Evolutionary conservation across 2,888 invertebrate genomes (phyloP).

Genomic region (Noctua comes): DNA sequence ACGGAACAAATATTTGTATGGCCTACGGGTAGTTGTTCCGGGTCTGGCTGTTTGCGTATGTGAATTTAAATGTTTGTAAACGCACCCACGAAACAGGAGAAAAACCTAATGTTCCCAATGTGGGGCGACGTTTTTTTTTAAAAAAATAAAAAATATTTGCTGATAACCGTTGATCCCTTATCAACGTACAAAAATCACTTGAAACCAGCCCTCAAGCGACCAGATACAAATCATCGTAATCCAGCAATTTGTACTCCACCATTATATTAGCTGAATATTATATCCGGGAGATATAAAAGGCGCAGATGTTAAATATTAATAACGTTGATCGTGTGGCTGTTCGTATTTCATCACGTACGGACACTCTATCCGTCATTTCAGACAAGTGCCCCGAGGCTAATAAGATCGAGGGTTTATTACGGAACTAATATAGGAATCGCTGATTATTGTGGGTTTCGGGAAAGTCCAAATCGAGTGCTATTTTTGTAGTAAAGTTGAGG

Average conservation of each 20-base stretch:
- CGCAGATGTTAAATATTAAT: conserved; percentile 80
- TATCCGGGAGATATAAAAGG: conserved; percentile 65
- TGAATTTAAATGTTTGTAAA: too few relatives aligned
- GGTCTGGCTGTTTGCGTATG: too few relatives aligned
- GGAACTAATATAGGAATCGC: conserved; percentile 32
- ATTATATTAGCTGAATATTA: conserved; percentile 49
- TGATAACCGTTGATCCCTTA: background rate
- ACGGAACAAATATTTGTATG: too few relatives aligned
- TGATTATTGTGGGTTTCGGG: conserved; percentile 24
- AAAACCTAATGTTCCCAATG: too few relatives aligned
- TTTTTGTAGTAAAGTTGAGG: background rate
- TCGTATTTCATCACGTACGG: conserved; percentile 71
- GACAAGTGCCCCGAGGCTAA: conserved; percentile 58
- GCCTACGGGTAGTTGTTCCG: too few relatives aligned
- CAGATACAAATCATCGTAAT: conserved; percentile 52
- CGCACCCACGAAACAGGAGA: too few relatives aligned
- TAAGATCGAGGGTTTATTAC: conserved; percentile 59
- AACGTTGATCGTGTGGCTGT: conserved; percentile 69
- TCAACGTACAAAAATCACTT: background rate
- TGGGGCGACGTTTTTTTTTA: too few relatives aligned
- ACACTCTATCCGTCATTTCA: conserved; percentile 75
- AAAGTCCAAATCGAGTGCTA: conserved; percentile 11
- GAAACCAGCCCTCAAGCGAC: background rate
- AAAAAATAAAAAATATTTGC: too few relatives aligned
- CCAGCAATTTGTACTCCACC: conserved; percentile 49